Evolutionary conservation across 1,140 invertebrate genomes (phyloP), one percentile per base, ranked within the genome.

Genomic region (Parapsyche elsis): DNA sequence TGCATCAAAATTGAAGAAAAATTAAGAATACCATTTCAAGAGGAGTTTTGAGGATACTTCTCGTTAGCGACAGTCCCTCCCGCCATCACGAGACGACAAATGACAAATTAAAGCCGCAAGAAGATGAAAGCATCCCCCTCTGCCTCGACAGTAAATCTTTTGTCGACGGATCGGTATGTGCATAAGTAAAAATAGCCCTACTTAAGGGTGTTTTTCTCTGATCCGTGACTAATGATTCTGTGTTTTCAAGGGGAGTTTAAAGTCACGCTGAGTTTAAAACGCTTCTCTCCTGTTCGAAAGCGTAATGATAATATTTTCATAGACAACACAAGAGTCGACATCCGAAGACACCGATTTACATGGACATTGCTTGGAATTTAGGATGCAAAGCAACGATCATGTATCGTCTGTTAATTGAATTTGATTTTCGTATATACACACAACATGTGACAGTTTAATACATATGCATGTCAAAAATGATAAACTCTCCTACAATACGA

Each of bases 21-120:
- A 53, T 5, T 2, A 12, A 10, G 16, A 16, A 12, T 16, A 26
- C 16, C 23, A 57, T 46, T 46, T 30, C 38, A 9, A 5, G 71
- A 46, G 10, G 16, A 44, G 46, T 46, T 46, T 76, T 76, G 74
- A 76, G 74, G 21, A 76, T 38, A 21, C 71, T 9, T 21, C 71
- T 45, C 24, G 26, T 74, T 49, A 44, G 26, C 44, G 21, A 46
- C 38, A 46, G 26, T 26, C 46, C 9, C 49, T 19, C 44, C 24
- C 23, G 44, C n/a, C 49, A 21, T 49, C 21, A 30, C n/a, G 30
- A 57, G 2, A 24, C 49, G 74, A 76, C 74, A 76, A 76, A 76
- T 76, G 74, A 76, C 74, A 76, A 76, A 76, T 76, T 76, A 76
- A 76, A 76, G 49, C 74, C 46, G 30, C 44, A 76, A 59, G 16